Evolutionary conservation across 2,797 vertebrate species (phyloP), one percentile per base, ranked within the genome.

Genomic region (Megalops cyprinoides): DNA sequence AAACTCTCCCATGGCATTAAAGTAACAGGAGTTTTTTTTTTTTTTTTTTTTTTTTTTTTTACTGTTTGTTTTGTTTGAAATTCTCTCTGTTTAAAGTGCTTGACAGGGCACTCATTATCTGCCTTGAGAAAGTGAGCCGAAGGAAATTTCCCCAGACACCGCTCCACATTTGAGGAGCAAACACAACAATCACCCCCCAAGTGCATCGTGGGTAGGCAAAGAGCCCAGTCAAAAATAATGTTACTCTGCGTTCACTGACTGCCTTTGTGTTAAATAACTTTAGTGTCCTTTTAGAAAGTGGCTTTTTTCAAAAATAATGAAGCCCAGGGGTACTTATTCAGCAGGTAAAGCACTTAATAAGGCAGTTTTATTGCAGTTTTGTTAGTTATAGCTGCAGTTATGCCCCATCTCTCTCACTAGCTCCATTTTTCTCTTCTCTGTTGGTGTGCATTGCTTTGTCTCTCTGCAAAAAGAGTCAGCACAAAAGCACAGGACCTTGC

Each of bases 231-330:
- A 69, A 69, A 69, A 39, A 18, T 69, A 69, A 69, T 69, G 34
- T 69, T 20, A 34, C 31, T 39, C 65, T 20, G 4, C 34, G 39
- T 6, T 69, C 12, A 39, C 31, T 69, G 65, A 69, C 65, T 69
- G 15, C 31, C 34, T 69, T 69, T 37, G 65, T 39, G 65, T 69
- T 69, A 69, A 69, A 69, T 69, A 37, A 69, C 65, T 37, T 20
- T 49, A 49, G 65, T 69, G 14, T 69, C 37, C 37, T 69, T 69
- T 69, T 20, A 37, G 31, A 39, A 69, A 37, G 15, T 37, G 31
- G 37, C 39, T 69, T 69, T 60, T 65, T 65, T 37, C 69, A 23
- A 42, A 69, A 69, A 69, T 69, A 69, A 69, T 69, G 62, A 67
- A 67, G 65, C 65, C 39, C 65, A 37, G 12, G 65, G 65, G 65